Conservation (phyloP, 1,140 invertebrate genomes). For the Heliconius hewitsoni region DNA sequence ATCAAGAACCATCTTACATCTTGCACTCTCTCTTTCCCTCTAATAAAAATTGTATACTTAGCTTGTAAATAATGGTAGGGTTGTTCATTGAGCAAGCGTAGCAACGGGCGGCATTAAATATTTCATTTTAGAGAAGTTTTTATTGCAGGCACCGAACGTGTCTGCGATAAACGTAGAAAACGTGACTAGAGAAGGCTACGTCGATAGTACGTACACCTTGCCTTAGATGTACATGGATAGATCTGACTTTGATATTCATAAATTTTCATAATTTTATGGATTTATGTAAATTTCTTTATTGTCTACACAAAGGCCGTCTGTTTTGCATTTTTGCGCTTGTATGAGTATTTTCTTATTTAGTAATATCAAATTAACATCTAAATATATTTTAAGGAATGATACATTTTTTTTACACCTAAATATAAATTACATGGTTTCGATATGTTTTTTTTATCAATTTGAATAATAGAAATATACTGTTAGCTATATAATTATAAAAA, state of each 20-base stretch:
- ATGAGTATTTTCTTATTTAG: no score
- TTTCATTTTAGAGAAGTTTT: slow-evolving; percentile 80
- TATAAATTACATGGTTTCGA: no score
- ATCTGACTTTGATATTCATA: slow-evolving; percentile 1
- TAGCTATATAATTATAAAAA: no score
- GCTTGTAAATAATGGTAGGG: slow-evolving; percentile 38
- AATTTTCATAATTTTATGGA: neutral
- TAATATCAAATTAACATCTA: no score
- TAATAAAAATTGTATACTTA: slow-evolving; percentile 32
- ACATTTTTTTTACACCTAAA: no score
- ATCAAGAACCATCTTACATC: neutral
- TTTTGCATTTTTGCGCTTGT: neutral
- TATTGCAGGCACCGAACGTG: slow-evolving; percentile 73
- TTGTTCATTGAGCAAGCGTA: slow-evolving; percentile 36
- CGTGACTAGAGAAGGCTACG: slow-evolving; percentile 69
- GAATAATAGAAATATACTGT: no score
- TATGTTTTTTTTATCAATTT: no score
- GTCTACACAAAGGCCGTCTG: neutral
- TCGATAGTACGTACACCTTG: slow-evolving; percentile 44
- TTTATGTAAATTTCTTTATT: neutral
- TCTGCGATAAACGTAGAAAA: slow-evolving; percentile 68
- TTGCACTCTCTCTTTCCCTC: neutral
- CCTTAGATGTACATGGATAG: slow-evolving; percentile 15
- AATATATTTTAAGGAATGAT: no score
- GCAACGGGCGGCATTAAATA: slow-evolving; percentile 70